These are phyloP conservation scores for Rhegmatorhina hoffmannsi DNA, from an alignment of 2,113 vertebrate species.

Conservation along the genomic window DNA sequence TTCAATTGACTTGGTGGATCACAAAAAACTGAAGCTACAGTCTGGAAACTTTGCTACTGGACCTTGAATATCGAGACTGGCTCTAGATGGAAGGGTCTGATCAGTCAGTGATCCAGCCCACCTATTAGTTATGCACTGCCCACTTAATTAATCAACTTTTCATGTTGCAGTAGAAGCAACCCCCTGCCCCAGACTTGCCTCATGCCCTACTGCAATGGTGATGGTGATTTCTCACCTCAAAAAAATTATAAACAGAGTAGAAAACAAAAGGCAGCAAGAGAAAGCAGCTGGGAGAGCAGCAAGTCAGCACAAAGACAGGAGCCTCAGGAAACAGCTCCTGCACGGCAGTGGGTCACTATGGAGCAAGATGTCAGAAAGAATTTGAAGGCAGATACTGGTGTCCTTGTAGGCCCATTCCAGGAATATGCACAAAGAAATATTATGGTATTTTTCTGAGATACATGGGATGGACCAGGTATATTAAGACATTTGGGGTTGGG, in stretches of 20 bases:
- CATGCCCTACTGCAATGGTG: not conserved
- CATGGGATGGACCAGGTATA: not conserved
- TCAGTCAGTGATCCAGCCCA: not conserved
- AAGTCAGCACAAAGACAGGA: not conserved
- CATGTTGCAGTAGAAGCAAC: not conserved
- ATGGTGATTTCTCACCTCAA: not conserved
- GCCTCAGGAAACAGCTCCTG: not conserved
- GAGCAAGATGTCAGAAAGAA: not conserved
- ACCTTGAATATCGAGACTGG: not conserved
- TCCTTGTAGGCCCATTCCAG: not conserved
- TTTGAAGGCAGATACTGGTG: not conserved
- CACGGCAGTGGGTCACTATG: not conserved
- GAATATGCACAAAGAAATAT: not conserved
- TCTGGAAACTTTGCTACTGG: not conserved
- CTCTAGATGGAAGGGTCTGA: not conserved
- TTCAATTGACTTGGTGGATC: not conserved
- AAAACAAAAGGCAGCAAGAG: not conserved
- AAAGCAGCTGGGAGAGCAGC: not conserved
- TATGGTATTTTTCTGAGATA: not conserved
- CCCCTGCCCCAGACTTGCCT: not conserved
- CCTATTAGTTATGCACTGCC: not conserved
- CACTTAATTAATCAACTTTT: not conserved
- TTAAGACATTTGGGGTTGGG: not conserved
- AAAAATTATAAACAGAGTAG: not conserved
- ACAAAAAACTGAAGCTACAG: not conserved